Percentiles rank a stretch among this genome's conserved stretches.
phyloP scores from a whole-genome alignment of 1,140 invertebrate species.

The Aporrectodea caliginosa region DNA sequence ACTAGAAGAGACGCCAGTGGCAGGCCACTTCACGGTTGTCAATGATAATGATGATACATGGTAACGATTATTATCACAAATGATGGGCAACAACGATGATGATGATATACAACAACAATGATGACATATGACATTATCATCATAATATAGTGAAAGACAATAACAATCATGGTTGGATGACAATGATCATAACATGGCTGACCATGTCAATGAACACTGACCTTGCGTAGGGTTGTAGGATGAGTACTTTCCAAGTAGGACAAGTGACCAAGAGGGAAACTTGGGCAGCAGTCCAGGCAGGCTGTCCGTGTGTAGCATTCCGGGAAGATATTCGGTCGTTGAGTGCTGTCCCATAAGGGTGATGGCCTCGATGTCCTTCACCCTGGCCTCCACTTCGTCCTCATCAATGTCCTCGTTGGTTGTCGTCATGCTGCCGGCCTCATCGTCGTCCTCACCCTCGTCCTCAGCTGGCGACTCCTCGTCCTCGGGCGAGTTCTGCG shows the following conservation, averaged over 20 bases:
- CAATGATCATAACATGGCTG: neutral
- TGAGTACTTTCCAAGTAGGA: slow-evolving; percentile 76
- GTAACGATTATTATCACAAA: too few relatives aligned
- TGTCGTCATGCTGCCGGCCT: slow-evolving; percentile 12
- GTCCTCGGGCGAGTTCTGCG: neutral
- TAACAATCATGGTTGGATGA: too few relatives aligned
- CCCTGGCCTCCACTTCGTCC: slow-evolving; percentile 13
- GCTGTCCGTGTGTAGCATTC: slow-evolving; percentile 79
- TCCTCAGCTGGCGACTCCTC: slow-evolving; percentile 33
- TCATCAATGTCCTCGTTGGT: slow-evolving; percentile 34
- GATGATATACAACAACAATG: too few relatives aligned
- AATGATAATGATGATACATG: too few relatives aligned
- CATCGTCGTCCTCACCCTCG: slow-evolving; percentile 22
- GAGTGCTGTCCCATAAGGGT: slow-evolving; percentile 12
- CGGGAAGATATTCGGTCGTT: slow-evolving; percentile 73
- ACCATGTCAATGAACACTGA: slow-evolving; percentile 50
- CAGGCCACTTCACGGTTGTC: too few relatives aligned
- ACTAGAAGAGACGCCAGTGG: too few relatives aligned
- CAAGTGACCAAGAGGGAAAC: slow-evolving; percentile 88
- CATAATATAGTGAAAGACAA: too few relatives aligned
- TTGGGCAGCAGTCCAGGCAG: slow-evolving; percentile 75
- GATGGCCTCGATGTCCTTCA: slow-evolving; percentile 14
- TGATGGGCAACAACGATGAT: too few relatives aligned
- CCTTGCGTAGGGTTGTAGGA: slow-evolving; percentile 83
- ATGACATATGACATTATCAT: too few relatives aligned